These are phyloP conservation scores for Neodiprion fabricii DNA, from an alignment of 1,140 invertebrate species.

Conservation along the genomic window DNA sequence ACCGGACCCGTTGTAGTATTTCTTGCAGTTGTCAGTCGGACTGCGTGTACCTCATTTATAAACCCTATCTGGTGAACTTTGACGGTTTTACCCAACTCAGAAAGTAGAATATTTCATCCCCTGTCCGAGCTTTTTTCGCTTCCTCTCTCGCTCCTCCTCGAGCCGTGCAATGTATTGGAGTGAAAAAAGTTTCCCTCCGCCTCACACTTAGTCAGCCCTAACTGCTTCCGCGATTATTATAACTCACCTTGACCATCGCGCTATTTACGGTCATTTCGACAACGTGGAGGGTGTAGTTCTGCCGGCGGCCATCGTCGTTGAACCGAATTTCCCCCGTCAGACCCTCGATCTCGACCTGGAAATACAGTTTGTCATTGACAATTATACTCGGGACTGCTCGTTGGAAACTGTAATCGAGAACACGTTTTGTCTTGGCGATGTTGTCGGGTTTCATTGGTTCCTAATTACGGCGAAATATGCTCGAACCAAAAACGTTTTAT, in stretches of 20 bases:
- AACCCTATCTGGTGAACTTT: not conserved
- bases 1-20: not conserved
- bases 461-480: not conserved
- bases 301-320: conserved; percentile 82
- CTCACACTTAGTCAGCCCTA: no score
- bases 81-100: not conserved
- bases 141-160: conserved; percentile 8
- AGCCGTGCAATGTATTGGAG: not conserved
- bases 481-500: no score
- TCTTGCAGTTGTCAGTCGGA: not conserved
- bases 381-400: not conserved
- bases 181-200: not conserved
- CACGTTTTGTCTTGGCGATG: conserved; percentile 18
- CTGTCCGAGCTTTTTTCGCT: conserved; percentile 3
- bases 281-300: conserved; percentile 91
- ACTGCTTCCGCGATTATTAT: not conserved
- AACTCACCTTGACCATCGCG: conserved; percentile 79
- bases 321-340: conserved; percentile 90
- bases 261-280: conserved; percentile 92
- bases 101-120: conserved; percentile 2
- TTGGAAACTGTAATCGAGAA: not conserved
- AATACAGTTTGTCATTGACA: conserved; percentile 34
- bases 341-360: conserved; percentile 89
- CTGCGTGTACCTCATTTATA: conserved; percentile 1
- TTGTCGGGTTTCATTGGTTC: not conserved